Conservation (phyloP, 2,113 vertebrate genomes). For the Cyprinodon variegatus region DNA sequence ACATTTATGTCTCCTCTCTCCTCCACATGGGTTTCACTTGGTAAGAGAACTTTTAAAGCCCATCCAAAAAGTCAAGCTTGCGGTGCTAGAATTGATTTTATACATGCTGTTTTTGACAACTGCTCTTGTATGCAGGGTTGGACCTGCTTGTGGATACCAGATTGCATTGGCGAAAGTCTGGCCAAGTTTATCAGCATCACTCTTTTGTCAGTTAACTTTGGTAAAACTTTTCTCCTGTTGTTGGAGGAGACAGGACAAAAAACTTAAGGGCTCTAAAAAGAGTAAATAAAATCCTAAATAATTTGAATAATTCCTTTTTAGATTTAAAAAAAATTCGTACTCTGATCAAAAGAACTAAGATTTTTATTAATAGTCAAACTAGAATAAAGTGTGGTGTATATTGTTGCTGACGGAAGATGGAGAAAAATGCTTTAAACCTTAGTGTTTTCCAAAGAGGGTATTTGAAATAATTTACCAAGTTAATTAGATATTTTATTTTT, state of each 20-base stretch:
- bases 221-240: neutral
- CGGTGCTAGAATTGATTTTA: neutral
- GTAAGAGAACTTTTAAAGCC: constrained; percentile 14
- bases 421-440: neutral
- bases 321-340: neutral
- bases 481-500: neutral
- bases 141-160: neutral
- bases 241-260: neutral
- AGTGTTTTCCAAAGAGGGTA: neutral
- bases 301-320: neutral
- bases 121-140: constrained; percentile 3
- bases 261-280: no score
- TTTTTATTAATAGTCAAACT: neutral
- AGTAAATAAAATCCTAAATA: no score
- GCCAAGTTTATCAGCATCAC: neutral
- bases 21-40: neutral
- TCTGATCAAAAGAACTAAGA: neutral
- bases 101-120: constrained; percentile 10
- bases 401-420: neutral
- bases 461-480: neutral
- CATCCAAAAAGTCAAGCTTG: constrained; percentile 10
- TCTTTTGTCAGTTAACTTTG: neutral
- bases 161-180: neutral
- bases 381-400: neutral
- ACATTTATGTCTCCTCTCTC: neutral